Evolutionary conservation across 2,113 vertebrate species (phyloP), one percentile per base, ranked within the genome.

Genomic region (Erinaceus europaeus): DNA sequence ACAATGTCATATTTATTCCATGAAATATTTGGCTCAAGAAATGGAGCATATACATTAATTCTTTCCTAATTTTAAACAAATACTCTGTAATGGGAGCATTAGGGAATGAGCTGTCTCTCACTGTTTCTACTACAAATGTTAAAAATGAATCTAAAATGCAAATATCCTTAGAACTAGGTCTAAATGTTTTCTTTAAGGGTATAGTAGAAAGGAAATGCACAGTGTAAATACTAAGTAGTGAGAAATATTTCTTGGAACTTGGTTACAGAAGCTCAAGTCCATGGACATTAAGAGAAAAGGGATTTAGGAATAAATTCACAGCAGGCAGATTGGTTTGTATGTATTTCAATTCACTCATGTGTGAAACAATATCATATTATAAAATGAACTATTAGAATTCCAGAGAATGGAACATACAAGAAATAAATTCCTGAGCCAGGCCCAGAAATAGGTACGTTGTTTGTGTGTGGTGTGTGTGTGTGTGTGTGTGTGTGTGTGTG

Each of bases 281-380:
- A 90, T 83, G 82, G 95, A 93, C 90, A 88, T 91, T 96, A 95
- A 84, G 92, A 89, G 88, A 97, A 93, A 96, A 96, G 94, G 83
- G 96, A 95, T 94, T 96, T 95, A 95, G 94, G 74, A 94, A 83
- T 80, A 95, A 94, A 95, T 96, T 95, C 79, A 92, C 86, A 89
- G 68, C 59, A 88, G 93, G 94, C 84, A 91, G 91, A 91, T 96
- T 95, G 83, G 92, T 96, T 94, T 94, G 96, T 80, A 55, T 48
- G 96, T 96, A 95, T 97, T 96, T 96, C 95, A 96, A 94, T 93
- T 94, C 95, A 96, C 88, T 96, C 95, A 92, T 94, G 94, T 97
- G 95, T 97, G 95, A 96, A 97, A 95, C 94, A 93, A 84, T 92
- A 96, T 96, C 96, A 94, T 96, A 97, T 97, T 95, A 97, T 96